Evolutionary conservation across 2,888 invertebrate species (phyloP).

Genomic region (Pterostichus niger): DNA sequence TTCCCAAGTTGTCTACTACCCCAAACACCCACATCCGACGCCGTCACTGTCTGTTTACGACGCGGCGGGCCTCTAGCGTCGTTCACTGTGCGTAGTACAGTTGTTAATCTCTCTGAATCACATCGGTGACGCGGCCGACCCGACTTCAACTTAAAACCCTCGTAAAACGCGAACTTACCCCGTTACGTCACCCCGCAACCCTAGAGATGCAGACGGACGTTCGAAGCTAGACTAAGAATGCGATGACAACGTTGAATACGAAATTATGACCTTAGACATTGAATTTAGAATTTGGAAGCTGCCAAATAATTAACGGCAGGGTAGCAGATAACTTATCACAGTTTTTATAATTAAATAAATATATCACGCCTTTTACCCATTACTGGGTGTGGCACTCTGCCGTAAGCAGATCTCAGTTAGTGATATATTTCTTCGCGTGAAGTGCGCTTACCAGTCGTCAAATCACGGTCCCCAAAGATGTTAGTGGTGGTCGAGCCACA

Average conservation of each 20-base stretch:
- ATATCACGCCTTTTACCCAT: too few species aligned
- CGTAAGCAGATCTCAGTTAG: too few species aligned
- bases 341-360: too few species aligned
- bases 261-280: conserved; percentile 6
- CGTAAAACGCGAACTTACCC: conserved; percentile 52
- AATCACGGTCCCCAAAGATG: too few species aligned
- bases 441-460: too few species aligned
- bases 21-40: neutral
- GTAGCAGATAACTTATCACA: too few species aligned
- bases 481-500: too few species aligned
- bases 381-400: too few species aligned
- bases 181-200: neutral
- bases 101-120: conserved; percentile 63
- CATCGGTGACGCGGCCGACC: conserved; percentile 58
- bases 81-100: conserved; percentile 57
- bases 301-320: too few species aligned
- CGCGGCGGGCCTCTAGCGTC: neutral
- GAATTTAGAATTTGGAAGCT: too few species aligned
- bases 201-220: neutral
- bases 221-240: neutral
- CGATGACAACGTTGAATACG: conserved; percentile 15
- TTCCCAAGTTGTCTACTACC: neutral
- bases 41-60: conserved; percentile 29
- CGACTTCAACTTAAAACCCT: conserved; percentile 56
- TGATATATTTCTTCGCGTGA: too few species aligned